Evolutionary conservation across 2,113 vertebrate species (phyloP).

Genomic region (Echinops telfairi): DNA sequence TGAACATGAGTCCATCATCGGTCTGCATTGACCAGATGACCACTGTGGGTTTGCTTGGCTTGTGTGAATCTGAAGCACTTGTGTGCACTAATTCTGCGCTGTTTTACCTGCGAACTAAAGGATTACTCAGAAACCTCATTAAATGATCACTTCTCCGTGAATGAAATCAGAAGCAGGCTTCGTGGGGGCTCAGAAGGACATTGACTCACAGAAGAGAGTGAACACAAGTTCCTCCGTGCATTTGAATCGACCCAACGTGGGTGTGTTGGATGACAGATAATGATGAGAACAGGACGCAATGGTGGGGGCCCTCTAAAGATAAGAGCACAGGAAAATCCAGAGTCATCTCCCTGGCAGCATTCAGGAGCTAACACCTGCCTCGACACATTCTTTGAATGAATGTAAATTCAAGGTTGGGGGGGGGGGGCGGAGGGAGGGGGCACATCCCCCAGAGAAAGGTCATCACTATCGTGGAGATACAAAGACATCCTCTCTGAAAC

Average conservation of each 20-base stretch:
- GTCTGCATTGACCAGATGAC: too few relatives aligned
- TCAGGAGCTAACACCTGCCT: background rate
- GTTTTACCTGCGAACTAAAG: constrained; percentile 53
- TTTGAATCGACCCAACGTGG: constrained; percentile 37
- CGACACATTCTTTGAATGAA: background rate
- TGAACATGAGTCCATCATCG: too few relatives aligned
- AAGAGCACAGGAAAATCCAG: too few relatives aligned
- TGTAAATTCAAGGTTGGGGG: background rate
- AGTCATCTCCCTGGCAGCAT: background rate
- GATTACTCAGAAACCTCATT: background rate
- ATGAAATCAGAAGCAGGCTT: constrained; percentile 17
- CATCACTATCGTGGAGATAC: constrained; percentile 70
- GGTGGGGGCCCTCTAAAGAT: background rate
- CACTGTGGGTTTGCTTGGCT: background rate
- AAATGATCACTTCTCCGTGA: constrained; percentile 13
- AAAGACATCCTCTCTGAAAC: constrained; percentile 82
- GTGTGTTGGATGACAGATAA: background rate
- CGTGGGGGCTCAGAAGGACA: background rate
- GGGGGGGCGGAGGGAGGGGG: too few relatives aligned
- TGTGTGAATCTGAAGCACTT: background rate
- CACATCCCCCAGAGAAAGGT: constrained; percentile 60
- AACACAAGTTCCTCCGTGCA: constrained; percentile 48
- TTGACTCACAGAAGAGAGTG: constrained; percentile 28
- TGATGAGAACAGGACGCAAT: background rate
- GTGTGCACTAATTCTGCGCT: background rate